phyloP scores from a whole-genome alignment of 2,113 vertebrate species.

The Takifugu bimaculatus region DNA sequence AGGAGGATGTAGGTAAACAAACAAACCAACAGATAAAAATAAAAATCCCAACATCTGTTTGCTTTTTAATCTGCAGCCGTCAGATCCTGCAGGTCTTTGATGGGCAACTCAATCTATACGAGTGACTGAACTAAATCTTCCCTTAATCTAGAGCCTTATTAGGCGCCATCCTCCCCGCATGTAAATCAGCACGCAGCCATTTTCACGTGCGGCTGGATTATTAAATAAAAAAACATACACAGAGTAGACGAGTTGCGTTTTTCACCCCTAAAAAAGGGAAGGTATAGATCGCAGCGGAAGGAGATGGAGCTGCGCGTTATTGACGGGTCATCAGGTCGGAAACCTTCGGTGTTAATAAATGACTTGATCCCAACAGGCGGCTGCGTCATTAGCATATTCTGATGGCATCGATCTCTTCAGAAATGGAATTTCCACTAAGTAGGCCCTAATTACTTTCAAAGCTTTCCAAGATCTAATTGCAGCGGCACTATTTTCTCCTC shows the following conservation, averaged over 20 bases:
- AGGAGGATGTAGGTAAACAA: conserved; percentile 64
- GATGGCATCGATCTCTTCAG: conserved; percentile 80
- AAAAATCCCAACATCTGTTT: conserved; percentile 85
- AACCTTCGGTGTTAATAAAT: conserved; percentile 62
- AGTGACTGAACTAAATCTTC: conserved; percentile 90
- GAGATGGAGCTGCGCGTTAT: conserved; percentile 51
- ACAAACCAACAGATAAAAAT: conserved; percentile 24
- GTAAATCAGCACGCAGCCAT: conserved; percentile 81
- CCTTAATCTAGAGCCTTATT: conserved; percentile 87
- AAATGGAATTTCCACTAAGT: conserved; percentile 79
- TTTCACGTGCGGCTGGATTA: conserved; percentile 81
- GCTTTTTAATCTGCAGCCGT: conserved; percentile 85
- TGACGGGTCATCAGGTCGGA: conserved; percentile 56
- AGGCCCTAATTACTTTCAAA: conserved; percentile 77
- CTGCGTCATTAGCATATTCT: conserved; percentile 76
- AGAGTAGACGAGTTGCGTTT: conserved; percentile 43
- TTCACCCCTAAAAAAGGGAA: conserved; percentile 62
- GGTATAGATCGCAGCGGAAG: conserved; percentile 50
- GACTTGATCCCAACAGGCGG: conserved; percentile 62
- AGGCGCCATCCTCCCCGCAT: conserved; percentile 81
- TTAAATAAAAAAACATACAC: conserved; percentile 72
- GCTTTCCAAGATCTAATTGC: conserved; percentile 65
- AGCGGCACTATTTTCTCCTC: conserved; percentile 51
- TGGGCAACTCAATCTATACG: conserved; percentile 82
- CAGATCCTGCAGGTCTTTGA: conserved; percentile 86